Conservation (phyloP, 2,888 invertebrate genomes). For the Trileptium ribeirensis region DNA sequence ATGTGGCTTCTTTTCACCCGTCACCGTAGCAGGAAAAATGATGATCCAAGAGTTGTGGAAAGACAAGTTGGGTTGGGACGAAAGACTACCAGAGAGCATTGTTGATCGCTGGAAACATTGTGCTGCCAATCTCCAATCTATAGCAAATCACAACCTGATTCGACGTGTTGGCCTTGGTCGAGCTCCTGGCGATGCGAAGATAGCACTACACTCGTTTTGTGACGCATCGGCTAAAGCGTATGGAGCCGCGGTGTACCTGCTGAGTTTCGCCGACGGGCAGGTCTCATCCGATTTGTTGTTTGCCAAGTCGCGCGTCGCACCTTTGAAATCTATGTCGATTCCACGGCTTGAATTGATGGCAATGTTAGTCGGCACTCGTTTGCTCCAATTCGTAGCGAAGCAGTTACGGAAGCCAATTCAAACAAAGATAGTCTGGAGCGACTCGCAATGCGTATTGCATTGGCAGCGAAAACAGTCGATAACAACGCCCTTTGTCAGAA, state of each 20-base stretch:
- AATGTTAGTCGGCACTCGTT: constrained; percentile 19
- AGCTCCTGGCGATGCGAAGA: neutral
- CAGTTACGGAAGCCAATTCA: constrained; percentile 33
- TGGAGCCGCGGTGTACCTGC: constrained; percentile 35
- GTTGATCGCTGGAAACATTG: neutral
- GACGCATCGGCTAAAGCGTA: constrained; percentile 40
- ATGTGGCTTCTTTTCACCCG: neutral
- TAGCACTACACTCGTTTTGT: constrained; percentile 28
- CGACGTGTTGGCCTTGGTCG: neutral
- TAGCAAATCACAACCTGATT: neutral
- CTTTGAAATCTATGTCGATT: constrained; percentile 35
- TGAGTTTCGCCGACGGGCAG: neutral
- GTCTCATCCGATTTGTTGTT: constrained; percentile 22
- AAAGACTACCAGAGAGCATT: neutral
- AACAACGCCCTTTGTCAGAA: constrained; percentile 34
- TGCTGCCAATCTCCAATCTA: neutral
- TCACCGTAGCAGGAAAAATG: neutral
- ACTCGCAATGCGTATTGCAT: constrained; percentile 33
- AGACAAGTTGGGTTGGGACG: neutral
- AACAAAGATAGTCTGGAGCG: constrained; percentile 30
- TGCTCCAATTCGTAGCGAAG: constrained; percentile 24
- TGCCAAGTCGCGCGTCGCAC: constrained; percentile 37
- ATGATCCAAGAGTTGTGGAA: neutral
- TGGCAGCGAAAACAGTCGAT: constrained; percentile 31
- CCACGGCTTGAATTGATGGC: constrained; percentile 30